These are phyloP conservation scores for Oryctes rhinoceros DNA, from an alignment of 1,140 invertebrate species.

Conservation along the genomic window DNA sequence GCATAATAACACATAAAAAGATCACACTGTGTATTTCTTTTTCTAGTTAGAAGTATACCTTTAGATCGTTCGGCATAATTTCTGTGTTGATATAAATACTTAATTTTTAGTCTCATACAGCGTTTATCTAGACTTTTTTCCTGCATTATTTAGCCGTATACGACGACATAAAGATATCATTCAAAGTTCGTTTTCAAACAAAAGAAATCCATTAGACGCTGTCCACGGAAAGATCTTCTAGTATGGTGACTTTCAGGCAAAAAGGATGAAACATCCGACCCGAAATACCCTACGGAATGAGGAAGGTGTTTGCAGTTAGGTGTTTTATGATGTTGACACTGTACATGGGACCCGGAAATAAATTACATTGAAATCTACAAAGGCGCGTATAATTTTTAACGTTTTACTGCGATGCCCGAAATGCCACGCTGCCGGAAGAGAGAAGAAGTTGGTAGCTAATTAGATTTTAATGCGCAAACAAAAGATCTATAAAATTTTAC, in stretches of 20 bases:
- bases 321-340: constrained; percentile 18
- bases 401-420: background rate
- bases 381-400: background rate
- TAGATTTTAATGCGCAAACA: constrained; percentile 12
- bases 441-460: constrained; percentile 8
- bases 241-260: background rate
- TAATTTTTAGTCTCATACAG: too few relatives aligned
- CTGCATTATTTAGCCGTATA: too few relatives aligned
- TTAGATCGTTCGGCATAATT: too few relatives aligned
- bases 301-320: background rate
- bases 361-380: background rate
- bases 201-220: background rate
- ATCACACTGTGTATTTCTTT: too few relatives aligned
- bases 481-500: constrained; percentile 16
- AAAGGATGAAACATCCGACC: background rate
- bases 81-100: too few relatives aligned
- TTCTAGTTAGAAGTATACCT: too few relatives aligned
- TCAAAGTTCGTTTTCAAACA: background rate
- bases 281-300: background rate
- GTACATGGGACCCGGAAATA: background rate
- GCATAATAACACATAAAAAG: too few relatives aligned
- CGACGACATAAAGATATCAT: background rate
- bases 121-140: too few relatives aligned
- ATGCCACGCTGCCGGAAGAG: background rate
- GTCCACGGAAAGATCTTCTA: background rate